A percentile compares a stretch with the other conserved stretches of the same genome.
Evolutionary conservation across 2,888 invertebrate genomes (phyloP).

Genomic region (Perizoma flavofasciatum): DNA sequence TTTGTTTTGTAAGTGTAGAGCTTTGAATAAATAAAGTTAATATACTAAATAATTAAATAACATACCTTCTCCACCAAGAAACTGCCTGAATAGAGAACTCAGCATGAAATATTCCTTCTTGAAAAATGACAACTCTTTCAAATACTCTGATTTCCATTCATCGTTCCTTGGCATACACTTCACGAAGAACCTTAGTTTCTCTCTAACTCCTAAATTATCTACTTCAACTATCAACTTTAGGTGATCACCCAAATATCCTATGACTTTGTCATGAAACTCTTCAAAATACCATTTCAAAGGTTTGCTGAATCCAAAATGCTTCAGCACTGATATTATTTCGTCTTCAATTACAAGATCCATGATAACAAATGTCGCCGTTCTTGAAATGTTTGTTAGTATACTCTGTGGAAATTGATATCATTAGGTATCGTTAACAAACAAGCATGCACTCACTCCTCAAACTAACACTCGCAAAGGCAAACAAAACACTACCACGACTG

Average conservation of each 20-base stretch:
- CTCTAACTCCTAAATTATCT: conserved; percentile 39
- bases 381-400: background rate
- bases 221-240: conserved; percentile 56
- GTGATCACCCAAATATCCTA: conserved; percentile 73
- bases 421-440: no score
- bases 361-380: background rate
- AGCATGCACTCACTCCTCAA: no score
- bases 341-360: conserved; percentile 57
- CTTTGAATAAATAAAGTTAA: background rate
- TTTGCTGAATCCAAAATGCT: conserved; percentile 46
- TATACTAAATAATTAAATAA: background rate
- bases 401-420: background rate
- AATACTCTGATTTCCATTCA: conserved; percentile 69
- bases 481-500: no score
- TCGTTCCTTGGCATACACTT: conserved; percentile 84
- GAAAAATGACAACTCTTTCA: conserved; percentile 61
- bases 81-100: conserved; percentile 58
- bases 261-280: conserved; percentile 57
- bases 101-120: conserved; percentile 67
- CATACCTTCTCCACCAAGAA: conserved; percentile 58
- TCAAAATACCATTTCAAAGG: conserved; percentile 53
- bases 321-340: conserved; percentile 55
- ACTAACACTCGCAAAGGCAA: no score
- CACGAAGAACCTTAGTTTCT: conserved; percentile 77
- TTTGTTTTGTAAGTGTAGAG: no score